Base-by-base conservation (phyloP, 2,113 vertebrate genomes). In the Copsychus sechellarum region DNA sequence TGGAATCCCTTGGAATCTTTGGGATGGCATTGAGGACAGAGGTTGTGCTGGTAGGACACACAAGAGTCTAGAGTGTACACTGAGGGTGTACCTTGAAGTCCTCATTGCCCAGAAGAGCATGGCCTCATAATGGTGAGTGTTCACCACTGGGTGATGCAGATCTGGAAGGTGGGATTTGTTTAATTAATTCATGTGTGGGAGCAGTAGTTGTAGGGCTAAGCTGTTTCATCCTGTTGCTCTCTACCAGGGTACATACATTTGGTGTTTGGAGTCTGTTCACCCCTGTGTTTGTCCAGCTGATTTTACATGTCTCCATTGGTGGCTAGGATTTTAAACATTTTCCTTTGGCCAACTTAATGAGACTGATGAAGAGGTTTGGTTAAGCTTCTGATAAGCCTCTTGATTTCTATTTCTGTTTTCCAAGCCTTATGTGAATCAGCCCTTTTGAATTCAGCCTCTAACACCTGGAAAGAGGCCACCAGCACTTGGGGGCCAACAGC, bases 391-490 rank as follows among this genome's bases (percentile, higher is more conserved):
- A 88, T 95, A 96, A 97, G 78, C 85, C 58, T 86, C 60, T 91
- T 88, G 81, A 67, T 79, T 92, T 92, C 93, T 81, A 86, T 89
- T 84, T 85, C 88, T 79, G 81, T 82, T 96, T 94, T 87, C 71
- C 48, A 48, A 54, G 36, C 54, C 31, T 93, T 76, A 60, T 66
- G 51, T 87, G 82, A 81, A 79, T 78, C 84, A 76, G 28, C n/a
- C 51, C 43, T 74, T 91, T 90, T 88, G 87, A 94, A 90, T 95
- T 50, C 64, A 92, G 72, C 60, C 92, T 66, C 88, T 23, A 43
- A 65, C 62, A 86, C 77, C 87, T 95, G 95, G 95, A 96, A 87
- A 71, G 76, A 56, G 93, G 85, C 93, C 93, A 95, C 92, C 71
- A 91, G 71, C 85, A 51, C 73, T 90, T 77, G 70, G 81, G 74